Conservation (phyloP, 2,888 invertebrate species). For the Laspeyria flexula region DNA sequence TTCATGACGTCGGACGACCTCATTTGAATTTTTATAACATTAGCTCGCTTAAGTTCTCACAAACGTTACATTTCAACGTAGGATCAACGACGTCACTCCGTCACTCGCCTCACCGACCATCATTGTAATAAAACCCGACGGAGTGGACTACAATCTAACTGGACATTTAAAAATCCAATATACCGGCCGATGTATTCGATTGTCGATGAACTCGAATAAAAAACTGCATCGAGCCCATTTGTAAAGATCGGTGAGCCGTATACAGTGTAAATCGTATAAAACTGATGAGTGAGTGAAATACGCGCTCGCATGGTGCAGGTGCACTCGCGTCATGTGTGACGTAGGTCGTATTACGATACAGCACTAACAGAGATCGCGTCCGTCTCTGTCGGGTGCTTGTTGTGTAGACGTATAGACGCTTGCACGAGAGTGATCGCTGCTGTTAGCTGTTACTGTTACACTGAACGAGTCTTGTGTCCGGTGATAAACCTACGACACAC, state of each 20-base stretch:
- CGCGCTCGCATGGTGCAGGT: background rate
- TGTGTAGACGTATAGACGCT: no score
- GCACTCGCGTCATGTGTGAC: no score
- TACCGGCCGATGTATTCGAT: background rate
- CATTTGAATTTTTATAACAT: slow-evolving; percentile 35
- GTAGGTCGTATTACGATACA: no score
- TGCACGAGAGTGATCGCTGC: background rate
- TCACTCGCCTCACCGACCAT: background rate
- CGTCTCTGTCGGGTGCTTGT: no score
- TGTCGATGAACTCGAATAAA: slow-evolving; percentile 10
- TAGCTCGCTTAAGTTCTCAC: slow-evolving; percentile 11
- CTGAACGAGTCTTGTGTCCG: background rate
- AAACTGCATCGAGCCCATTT: slow-evolving; percentile 11
- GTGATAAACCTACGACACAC: background rate
- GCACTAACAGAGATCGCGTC: no score
- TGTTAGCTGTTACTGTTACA: no score
- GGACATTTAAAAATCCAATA: slow-evolving; percentile 6
- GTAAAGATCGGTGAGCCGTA: slow-evolving; percentile 6
- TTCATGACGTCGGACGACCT: slow-evolving; percentile 19
- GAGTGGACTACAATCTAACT: background rate
- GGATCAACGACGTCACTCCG: slow-evolving; percentile 8
- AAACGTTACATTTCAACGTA: slow-evolving; percentile 21
- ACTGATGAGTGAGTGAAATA: background rate
- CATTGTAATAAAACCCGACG: background rate
- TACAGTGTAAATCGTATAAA: slow-evolving; percentile 2